Evolutionary conservation across 2,888 invertebrate species (phyloP).

Genomic region (Phengaris arion): DNA sequence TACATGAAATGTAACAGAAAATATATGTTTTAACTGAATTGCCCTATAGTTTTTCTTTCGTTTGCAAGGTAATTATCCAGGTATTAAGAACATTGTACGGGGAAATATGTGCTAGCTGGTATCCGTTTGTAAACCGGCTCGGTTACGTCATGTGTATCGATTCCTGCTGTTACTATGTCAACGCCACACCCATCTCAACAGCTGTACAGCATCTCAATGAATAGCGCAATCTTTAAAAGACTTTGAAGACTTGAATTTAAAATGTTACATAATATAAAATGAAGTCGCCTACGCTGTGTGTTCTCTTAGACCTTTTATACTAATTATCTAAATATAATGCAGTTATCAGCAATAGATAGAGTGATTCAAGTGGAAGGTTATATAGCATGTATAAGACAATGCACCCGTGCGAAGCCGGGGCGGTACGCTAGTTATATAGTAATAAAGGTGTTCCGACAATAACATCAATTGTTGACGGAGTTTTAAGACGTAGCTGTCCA

Average conservation of each 20-base stretch:
- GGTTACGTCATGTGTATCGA: conserved; percentile 42
- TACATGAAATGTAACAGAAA: neutral
- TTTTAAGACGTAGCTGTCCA: neutral
- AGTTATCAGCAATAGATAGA: no score
- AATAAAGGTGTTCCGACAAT: neutral
- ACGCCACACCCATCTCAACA: conserved; percentile 47
- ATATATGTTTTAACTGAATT: neutral
- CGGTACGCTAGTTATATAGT: neutral
- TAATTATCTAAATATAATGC: no score
- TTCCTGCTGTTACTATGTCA: conserved; percentile 43
- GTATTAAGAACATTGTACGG: neutral
- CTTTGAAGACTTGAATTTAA: neutral
- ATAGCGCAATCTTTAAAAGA: conserved; percentile 2
- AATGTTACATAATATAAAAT: neutral
- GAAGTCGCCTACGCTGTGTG: no score
- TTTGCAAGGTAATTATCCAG: neutral
- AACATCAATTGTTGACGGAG: neutral
- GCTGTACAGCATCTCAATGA: conserved; percentile 20
- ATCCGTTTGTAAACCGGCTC: conserved; percentile 41
- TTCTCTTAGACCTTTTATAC: no score
- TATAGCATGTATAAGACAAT: no score
- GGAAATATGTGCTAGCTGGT: conserved; percentile 8
- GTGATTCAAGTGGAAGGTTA: no score
- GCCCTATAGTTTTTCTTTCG: neutral
- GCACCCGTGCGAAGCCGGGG: neutral